phyloP scores from a whole-genome alignment of 2,797 vertebrate genomes.

The Netta rufina region DNA sequence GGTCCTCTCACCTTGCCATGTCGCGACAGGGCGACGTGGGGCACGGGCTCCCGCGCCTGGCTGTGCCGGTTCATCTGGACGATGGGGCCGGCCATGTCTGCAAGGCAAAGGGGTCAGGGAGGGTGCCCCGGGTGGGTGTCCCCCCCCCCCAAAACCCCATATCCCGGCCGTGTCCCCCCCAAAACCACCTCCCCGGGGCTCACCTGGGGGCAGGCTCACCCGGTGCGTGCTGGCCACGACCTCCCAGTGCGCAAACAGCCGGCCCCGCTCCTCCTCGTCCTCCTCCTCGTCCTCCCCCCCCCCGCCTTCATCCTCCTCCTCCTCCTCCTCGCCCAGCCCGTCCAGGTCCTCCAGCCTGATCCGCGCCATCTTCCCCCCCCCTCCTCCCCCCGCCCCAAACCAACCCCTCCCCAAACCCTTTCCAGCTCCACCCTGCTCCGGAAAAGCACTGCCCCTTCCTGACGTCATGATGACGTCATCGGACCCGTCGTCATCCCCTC shows the following conservation, averaged over 20 bases:
- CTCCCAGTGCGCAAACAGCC: slow-evolving; percentile 83
- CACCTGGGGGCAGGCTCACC: slow-evolving; percentile 84
- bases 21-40: slow-evolving; percentile 69
- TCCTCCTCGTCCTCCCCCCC: slow-evolving; percentile 55
- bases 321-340: slow-evolving; percentile 79
- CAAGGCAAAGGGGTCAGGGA: not conserved
- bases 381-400: too few species aligned
- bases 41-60: slow-evolving; percentile 79
- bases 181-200: not conserved
- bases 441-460: not conserved
- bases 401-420: too few species aligned
- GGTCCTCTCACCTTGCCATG: slow-evolving; percentile 80
- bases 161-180: too few species aligned
- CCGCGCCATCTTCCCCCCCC: slow-evolving; percentile 76
- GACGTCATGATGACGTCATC: not conserved
- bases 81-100: slow-evolving; percentile 87
- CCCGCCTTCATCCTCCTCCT: slow-evolving; percentile 48
- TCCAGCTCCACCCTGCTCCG: not conserved
- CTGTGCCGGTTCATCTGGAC: slow-evolving; percentile 83
- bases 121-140: too few species aligned
- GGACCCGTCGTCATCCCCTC: not conserved
- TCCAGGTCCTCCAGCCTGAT: slow-evolving; percentile 86
- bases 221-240: slow-evolving; percentile 83
- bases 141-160: too few species aligned
- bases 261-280: slow-evolving; percentile 68